A percentile compares a stretch with the other conserved stretches of the same genome.
phyloP scores from a whole-genome alignment of 2,797 vertebrate genomes.

The Myotis daubentonii region DNA sequence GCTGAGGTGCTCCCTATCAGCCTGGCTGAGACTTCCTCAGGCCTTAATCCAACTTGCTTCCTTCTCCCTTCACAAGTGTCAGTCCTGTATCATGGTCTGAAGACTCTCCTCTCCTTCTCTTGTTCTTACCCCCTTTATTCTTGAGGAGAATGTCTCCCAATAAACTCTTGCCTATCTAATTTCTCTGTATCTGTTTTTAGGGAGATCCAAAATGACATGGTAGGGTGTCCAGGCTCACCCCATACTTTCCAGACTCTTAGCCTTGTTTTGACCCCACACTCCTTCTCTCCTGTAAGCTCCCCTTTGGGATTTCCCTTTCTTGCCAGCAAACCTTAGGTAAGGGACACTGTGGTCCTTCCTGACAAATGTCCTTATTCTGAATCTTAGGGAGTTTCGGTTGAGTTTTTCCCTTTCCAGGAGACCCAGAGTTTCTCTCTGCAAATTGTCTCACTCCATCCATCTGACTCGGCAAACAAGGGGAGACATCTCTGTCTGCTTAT shows the following conservation, averaged over 20 bases:
- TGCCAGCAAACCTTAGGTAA: neutral
- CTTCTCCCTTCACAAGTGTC: neutral
- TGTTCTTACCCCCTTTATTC: neutral
- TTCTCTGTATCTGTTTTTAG: neutral
- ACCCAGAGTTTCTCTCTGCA: neutral
- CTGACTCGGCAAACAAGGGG: neutral
- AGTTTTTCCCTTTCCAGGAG: neutral
- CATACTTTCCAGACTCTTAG: neutral
- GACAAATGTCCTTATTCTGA: neutral
- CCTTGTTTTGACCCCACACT: neutral
- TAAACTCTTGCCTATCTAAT: neutral
- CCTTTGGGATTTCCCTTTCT: neutral
- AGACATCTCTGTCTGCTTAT: neutral
- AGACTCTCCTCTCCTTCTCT: neutral
- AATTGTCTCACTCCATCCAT: neutral
- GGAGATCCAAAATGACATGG: neutral
- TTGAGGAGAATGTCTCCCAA: neutral
- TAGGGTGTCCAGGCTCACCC: neutral
- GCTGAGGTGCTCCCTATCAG: accelerated
- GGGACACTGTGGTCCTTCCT: neutral
- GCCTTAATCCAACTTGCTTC: neutral
- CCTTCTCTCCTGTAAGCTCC: neutral
- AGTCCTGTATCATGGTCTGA: neutral
- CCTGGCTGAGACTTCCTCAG: neutral
- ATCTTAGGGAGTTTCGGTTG: neutral